phyloP scores from a whole-genome alignment of 1,140 invertebrate genomes.

The Elymnias hypermnestra region DNA sequence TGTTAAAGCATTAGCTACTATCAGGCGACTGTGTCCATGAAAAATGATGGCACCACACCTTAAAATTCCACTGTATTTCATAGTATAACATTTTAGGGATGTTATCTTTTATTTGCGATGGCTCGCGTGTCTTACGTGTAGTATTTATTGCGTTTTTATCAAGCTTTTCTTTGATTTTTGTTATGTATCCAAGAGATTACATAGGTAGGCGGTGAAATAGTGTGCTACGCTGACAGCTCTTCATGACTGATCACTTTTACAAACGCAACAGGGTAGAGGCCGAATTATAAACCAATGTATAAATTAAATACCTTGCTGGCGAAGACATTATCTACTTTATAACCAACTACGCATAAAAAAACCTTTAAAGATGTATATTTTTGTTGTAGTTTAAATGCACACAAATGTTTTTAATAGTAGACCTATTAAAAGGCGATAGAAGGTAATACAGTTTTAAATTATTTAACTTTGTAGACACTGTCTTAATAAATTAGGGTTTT shows the following conservation, averaged over 20 bases:
- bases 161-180: slow-evolving; percentile 55
- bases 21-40: slow-evolving; percentile 58
- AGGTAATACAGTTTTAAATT: no score
- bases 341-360: no score
- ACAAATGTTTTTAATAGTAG: no score
- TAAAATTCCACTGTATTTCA: slow-evolving; percentile 54
- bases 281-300: slow-evolving; percentile 1
- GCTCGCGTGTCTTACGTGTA: slow-evolving; percentile 52
- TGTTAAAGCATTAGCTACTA: slow-evolving; percentile 62
- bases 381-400: no score
- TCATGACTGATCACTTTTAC: slow-evolving; percentile 31
- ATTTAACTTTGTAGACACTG: no score
- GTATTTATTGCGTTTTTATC: slow-evolving; percentile 55
- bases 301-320: no score
- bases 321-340: no score
- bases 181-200: slow-evolving; percentile 45
- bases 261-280: slow-evolving; percentile 25
- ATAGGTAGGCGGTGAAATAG: slow-evolving; percentile 36
- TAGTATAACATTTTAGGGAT: slow-evolving; percentile 59
- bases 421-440: no score
- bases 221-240: slow-evolving; percentile 23
- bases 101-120: slow-evolving; percentile 59
- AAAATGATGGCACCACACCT: slow-evolving; percentile 72
- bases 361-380: no score
- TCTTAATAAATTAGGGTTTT: no score